Percentiles rank a stretch among this genome's conserved stretches.
Conservation (phyloP, 2,113 vertebrate species). For the Triplophysa rosa region DNA sequence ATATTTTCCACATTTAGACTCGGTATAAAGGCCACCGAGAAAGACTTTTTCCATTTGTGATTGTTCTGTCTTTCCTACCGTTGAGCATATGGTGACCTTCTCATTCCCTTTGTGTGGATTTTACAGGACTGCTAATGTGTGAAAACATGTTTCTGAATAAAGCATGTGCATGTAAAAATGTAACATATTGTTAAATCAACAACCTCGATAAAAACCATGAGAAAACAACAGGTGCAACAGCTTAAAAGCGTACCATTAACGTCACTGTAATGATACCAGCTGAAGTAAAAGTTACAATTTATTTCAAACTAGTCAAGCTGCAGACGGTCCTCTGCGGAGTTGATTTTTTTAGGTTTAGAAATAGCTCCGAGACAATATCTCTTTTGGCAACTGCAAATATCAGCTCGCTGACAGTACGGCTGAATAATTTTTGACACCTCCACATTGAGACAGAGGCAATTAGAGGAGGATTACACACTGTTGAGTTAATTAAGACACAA, state of each 20-base stretch:
- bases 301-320: constrained; percentile 11
- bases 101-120: neutral
- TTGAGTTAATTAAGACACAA: constrained; percentile 51
- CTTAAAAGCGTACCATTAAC: neutral
- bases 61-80: neutral
- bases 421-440: constrained; percentile 40
- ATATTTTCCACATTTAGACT: constrained; percentile 3
- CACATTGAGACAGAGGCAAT: constrained; percentile 42
- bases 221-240: neutral
- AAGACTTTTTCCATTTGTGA: neutral
- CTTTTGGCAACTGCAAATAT: constrained; percentile 55
- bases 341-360: constrained; percentile 16
- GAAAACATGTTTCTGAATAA: constrained; percentile 2
- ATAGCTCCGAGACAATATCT: constrained; percentile 24
- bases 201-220: neutral
- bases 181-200: neutral
- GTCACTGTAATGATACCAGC: neutral
- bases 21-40: constrained; percentile 4
- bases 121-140: neutral
- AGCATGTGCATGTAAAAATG: neutral
- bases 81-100: constrained; percentile 26
- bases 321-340: neutral
- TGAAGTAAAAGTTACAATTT: neutral
- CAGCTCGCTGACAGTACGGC: constrained; percentile 32
- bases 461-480: constrained; percentile 50